Evolutionary conservation across 1,140 invertebrate species (phyloP), one percentile per base, ranked within the genome.

Genomic region (Drosophila santomea): DNA sequence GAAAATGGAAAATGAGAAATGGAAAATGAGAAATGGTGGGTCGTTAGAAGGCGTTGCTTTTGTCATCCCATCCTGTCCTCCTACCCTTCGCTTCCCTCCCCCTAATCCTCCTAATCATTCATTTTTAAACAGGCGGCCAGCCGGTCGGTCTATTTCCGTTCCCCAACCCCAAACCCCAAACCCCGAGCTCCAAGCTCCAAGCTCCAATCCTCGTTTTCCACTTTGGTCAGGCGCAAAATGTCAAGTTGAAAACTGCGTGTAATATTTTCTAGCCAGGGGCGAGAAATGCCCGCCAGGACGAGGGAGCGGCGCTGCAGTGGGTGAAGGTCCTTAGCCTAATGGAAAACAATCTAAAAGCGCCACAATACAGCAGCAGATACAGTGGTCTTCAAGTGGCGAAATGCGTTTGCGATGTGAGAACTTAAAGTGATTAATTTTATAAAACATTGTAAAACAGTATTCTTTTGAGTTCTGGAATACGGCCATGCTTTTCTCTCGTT

Each of bases 291-390:
- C 43, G 8, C 1, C 3, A 7, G 20, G 20, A 41, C 20, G 8
- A 25, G n/a, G 44, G n/a, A 11, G 28, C 20, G 20, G 20, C 0
- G 20, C 12, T n/a, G 54, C 12, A 12, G 5, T 12, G 14, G 45
- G 23, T 17, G 20, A 28, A 20, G 55, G 50, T 50, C 50, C 38
- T 47, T 54, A 43, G 56, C 45, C 64, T 83, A 76, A 84, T 83
- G 75, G 72, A 80, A 84, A 85, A 77, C 80, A 64, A 84, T 83
- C 61, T 68, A 63, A 76, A 63, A 57, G 36, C 62, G 68, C 36
- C 45, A 39, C 57, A 68, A 11, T 45, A 51, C 23, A 10, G 8
- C 20, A 23, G 14, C 15, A 12, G 43, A 4, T 4, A 20, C 55
- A 73, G 50, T 61, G 57, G 64, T 8, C 12, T 15, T 0, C 0